These are phyloP conservation scores for Desmodus rotundus DNA, from an alignment of 2,113 vertebrate genomes.

Conservation along the genomic window DNA sequence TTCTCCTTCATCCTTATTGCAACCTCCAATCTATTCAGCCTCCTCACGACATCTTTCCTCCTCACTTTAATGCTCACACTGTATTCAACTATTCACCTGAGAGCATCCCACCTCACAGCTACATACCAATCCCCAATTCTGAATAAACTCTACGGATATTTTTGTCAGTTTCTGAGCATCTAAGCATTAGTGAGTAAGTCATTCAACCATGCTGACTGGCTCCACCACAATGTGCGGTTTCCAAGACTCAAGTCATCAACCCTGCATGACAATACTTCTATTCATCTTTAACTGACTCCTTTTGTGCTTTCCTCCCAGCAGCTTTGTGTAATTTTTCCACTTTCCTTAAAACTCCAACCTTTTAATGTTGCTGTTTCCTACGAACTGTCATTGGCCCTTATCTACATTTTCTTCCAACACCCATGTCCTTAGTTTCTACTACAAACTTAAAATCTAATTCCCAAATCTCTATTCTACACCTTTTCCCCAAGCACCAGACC, in stretches of 20 bases:
- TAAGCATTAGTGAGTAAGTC: constrained; percentile 11
- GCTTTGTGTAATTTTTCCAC: background rate
- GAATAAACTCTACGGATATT: constrained; percentile 10
- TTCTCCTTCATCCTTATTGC: background rate
- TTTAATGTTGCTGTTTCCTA: background rate
- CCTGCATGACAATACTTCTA: background rate
- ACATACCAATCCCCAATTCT: background rate
- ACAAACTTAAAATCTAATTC: constrained; percentile 16
- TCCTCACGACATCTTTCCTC: background rate
- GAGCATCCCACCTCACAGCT: background rate
- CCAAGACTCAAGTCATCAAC: constrained; percentile 9
- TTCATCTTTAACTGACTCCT: constrained; percentile 42
- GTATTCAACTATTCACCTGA: background rate
- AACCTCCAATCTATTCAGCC: background rate
- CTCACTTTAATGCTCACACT: background rate
- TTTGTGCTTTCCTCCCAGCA: constrained; percentile 34
- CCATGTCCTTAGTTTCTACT: background rate
- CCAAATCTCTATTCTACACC: background rate
- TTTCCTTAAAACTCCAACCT: constrained; percentile 24
- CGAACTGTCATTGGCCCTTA: background rate
- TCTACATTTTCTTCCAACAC: background rate
- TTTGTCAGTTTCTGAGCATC: constrained; percentile 38
- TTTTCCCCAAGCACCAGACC: background rate
- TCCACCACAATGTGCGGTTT: constrained; percentile 11
- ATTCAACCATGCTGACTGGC: background rate